Evolutionary conservation across 2,888 invertebrate genomes (phyloP).

Genomic region (Allophyes oxyacanthae): DNA sequence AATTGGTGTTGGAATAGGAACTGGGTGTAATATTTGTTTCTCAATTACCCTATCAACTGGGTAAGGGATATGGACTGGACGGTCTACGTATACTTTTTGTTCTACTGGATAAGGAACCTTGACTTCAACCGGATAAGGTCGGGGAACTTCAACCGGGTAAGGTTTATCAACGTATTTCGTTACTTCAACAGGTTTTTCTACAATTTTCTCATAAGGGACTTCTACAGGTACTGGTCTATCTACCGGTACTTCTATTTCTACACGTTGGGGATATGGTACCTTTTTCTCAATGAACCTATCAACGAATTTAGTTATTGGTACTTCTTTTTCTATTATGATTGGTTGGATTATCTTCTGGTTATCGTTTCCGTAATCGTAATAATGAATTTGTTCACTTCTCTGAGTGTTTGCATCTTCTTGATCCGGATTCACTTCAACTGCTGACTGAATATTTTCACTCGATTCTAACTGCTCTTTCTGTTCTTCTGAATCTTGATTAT

Average conservation of each 20-base stretch:
- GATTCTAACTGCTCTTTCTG: conserved; percentile 71
- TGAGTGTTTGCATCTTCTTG: conserved; percentile 62
- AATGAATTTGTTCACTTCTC: conserved; percentile 68
- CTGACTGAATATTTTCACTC: conserved; percentile 74
- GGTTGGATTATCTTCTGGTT: conserved; percentile 80
- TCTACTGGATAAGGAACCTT: conserved; percentile 86
- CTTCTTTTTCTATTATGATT: conserved; percentile 83
- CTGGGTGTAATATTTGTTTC: conserved; percentile 79
- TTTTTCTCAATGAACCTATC: conserved; percentile 82
- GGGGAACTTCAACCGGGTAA: conserved; percentile 86
- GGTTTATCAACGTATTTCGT: conserved; percentile 89
- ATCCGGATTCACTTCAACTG: conserved; percentile 72
- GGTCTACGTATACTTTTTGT: conserved; percentile 86
- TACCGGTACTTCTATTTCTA: conserved; percentile 75
- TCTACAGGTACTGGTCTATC: conserved; percentile 82
- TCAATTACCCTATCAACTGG: conserved; percentile 88
- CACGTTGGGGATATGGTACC: conserved; percentile 80
- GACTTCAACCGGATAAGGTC: conserved; percentile 88
- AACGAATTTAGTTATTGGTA: conserved; percentile 82
- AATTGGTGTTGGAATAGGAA: conserved; percentile 82
- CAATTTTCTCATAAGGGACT: conserved; percentile 85
- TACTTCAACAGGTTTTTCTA: conserved; percentile 87
- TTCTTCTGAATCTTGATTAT: conserved; percentile 57
- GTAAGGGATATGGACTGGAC: conserved; percentile 84
- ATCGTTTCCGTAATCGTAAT: conserved; percentile 67